Conservation (phyloP, 2,888 invertebrate species). For the Torymus tubicola region DNA sequence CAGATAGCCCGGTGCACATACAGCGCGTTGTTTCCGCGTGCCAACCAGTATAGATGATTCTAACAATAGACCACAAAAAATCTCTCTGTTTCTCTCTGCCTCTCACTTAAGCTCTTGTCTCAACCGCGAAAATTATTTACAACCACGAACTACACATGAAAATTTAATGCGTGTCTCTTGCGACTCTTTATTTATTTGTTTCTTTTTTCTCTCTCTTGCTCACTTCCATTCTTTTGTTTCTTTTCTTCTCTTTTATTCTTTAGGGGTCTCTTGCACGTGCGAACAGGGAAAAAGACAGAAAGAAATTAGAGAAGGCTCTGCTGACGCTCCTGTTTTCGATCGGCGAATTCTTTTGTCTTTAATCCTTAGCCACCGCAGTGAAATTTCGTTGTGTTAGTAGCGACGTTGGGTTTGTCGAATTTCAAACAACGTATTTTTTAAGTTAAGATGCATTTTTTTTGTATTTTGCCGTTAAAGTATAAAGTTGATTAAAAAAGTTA, state of each 20-base stretch:
- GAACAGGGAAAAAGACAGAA: slow-evolving; percentile 7
- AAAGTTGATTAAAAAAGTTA: no score
- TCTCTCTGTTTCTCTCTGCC: slow-evolving; percentile 43
- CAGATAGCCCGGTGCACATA: no score
- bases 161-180: no score
- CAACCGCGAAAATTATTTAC: no score
- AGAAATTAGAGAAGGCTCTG: slow-evolving; percentile 10
- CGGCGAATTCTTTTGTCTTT: slow-evolving; percentile 34
- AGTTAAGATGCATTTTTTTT: not conserved
- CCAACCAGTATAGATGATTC: no score
- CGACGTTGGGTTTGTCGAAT: not conserved
- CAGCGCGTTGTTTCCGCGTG: no score
- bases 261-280: not conserved
- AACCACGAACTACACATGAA: no score
- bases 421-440: not conserved
- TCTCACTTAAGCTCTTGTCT: not conserved
- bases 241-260: slow-evolving; percentile 7
- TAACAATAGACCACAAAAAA: slow-evolving; percentile 13
- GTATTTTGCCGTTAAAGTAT: no score
- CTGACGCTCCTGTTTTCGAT: slow-evolving; percentile 50
- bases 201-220: slow-evolving; percentile 16
- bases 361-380: slow-evolving; percentile 29
- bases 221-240: slow-evolving; percentile 25
- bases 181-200: no score
- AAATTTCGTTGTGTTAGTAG: slow-evolving; percentile 6